Conservation (phyloP, 2,888 invertebrate genomes). For the Caenorhabditis sp. region DNA sequence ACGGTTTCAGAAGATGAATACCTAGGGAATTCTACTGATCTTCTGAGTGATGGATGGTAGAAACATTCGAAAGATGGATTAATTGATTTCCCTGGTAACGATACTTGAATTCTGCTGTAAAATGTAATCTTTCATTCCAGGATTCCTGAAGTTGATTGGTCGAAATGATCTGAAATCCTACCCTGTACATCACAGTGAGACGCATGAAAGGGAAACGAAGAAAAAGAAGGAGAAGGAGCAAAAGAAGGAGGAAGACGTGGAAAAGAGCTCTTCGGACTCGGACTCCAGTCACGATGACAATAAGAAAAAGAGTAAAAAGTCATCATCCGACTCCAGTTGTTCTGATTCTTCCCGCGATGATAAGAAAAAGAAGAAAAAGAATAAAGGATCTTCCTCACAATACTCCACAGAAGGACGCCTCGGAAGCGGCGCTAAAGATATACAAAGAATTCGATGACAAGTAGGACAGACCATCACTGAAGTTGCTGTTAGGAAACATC, state of each 20-base stretch:
- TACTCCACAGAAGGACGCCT: not conserved
- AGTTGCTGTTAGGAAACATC: not conserved
- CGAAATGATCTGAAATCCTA: slow-evolving; percentile 16
- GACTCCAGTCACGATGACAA: no score
- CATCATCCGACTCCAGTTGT: no score
- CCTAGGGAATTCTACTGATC: no score
- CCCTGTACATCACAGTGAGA: slow-evolving; percentile 22
- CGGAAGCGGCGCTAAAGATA: no score
- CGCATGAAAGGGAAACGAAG: slow-evolving; percentile 20
- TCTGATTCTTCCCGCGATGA: no score
- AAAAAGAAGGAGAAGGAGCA: slow-evolving; percentile 40
- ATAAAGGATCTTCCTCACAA: not conserved
- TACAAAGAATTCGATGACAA: slow-evolving; percentile 7
- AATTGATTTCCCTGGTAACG: slow-evolving; percentile 14
- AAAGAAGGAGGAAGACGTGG: slow-evolving; percentile 20
- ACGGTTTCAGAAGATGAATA: slow-evolving; percentile 15
- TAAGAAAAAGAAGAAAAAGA: not conserved
- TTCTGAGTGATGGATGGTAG: slow-evolving; percentile 14
- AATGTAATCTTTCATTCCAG: slow-evolving; percentile 11
- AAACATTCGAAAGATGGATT: slow-evolving; percentile 15
- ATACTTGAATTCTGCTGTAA: no score
- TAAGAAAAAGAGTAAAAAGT: not conserved
- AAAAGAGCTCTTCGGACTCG: no score
- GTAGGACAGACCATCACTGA: slow-evolving; percentile 1
- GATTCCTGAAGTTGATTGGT: slow-evolving; percentile 10